Base-by-base conservation (phyloP, 35 echinoderm and acorn worm species). In the Patiria miniata region DNA sequence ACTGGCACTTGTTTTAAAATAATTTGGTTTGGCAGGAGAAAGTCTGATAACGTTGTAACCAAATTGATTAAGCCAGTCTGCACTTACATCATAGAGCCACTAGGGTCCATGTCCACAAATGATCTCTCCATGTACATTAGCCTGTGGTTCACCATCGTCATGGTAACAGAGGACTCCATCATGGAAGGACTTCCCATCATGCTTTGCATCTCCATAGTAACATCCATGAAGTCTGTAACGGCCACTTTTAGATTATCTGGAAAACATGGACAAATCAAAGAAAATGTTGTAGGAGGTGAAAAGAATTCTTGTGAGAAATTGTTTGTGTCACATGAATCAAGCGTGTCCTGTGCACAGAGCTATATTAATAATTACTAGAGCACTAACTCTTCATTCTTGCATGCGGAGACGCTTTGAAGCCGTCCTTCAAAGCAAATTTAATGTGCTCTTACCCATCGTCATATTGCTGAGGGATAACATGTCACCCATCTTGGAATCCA, bases 111-210 rank as follows among this genome's bases (percentile, higher is more conserved):
- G 21, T 44, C 78, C 30, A 90, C 80, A 61, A 90, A 90, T 26
- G 87, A 52, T n/a, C 78, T 81, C 80, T 90, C 87, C 87, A 90
- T 82, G 58, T 83, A 77, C 87, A 90, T 90, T 9, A 90, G 44
- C 42, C 87, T 81, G 37, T 59, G 52, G 61, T 90, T 90, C n/a
- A 90, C 78, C 87, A 82, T 90, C 18, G 58, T 40, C 80, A 90
- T 90, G 56, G 87, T 90, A 73, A 90, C 54, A n/a, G 87, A 61
- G 7, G 78, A 81, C 38, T 61, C 60, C 32, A 81, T 40, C 19
- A 52, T 52, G 6, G 57, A 56, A 7, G 55, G 44, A 83, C 55
- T 56, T 47, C 39, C 57, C n/a, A 90, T 83, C 40, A 83, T 78
- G 44, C 42, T 65, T 78, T 90, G 36, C 30, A 90, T 39, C 29